Conservation (phyloP, 2,113 vertebrate species). For the Morphnarchus princeps region DNA sequence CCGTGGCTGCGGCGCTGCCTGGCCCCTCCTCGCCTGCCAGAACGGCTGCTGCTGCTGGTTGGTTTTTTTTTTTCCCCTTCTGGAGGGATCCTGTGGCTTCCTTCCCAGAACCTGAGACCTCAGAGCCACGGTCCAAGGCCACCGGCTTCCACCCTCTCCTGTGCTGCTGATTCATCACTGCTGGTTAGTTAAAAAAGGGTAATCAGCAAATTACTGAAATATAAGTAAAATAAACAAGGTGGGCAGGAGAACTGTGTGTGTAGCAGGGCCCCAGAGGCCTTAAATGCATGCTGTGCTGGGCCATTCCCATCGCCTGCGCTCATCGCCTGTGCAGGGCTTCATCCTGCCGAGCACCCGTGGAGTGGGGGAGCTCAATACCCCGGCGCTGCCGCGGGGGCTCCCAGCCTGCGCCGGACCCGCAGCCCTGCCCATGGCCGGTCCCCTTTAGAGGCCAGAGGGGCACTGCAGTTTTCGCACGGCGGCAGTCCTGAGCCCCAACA, state of each 20-base stretch:
- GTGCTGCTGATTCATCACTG: slow-evolving; percentile 69
- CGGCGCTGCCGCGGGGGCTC: fast-evolving
- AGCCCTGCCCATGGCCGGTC: fast-evolving
- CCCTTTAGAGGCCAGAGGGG: background rate
- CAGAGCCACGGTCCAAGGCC: slow-evolving; percentile 43
- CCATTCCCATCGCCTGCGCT: background rate
- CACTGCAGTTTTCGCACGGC: fast-evolving
- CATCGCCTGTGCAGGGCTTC: fast-evolving
- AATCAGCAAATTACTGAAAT: slow-evolving; percentile 60
- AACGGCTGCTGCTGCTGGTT: background rate
- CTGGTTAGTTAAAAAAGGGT: slow-evolving; percentile 31
- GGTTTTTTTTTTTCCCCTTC: background rate
- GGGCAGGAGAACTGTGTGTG: background rate
- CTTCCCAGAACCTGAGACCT: slow-evolving; percentile 56
- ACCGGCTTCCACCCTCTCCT: background rate
- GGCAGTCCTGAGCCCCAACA: fast-evolving
- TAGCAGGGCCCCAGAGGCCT: background rate
- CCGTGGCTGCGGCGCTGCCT: background rate
- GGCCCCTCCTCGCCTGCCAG: background rate
- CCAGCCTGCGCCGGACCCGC: fast-evolving
- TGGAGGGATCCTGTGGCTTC: slow-evolving; percentile 45
- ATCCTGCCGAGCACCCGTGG: background rate
- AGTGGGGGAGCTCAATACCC: background rate
- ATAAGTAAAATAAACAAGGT: slow-evolving; percentile 54
- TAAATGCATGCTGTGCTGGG: fast-evolving